These are phyloP conservation scores for Python bivittatus DNA, from an alignment of 2,113 vertebrate species.

Conservation along the genomic window DNA sequence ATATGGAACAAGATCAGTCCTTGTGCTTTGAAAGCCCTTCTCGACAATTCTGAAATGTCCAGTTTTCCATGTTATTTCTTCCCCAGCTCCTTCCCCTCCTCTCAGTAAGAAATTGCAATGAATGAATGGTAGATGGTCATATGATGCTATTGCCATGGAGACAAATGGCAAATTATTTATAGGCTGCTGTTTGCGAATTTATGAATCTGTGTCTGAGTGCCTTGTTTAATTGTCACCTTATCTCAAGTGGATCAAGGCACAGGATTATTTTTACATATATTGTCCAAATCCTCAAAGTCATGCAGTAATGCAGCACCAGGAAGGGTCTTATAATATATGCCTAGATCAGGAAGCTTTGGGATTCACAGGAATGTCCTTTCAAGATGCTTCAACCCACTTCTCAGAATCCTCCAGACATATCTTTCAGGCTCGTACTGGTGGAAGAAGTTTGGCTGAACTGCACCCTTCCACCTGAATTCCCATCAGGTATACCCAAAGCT, in stretches of 20 bases:
- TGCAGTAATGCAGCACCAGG: constrained; percentile 44
- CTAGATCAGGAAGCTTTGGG: constrained; percentile 43
- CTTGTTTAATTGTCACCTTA: constrained; percentile 41
- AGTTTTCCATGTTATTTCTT: constrained; percentile 17
- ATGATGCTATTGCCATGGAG: constrained; percentile 73
- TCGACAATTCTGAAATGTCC: constrained; percentile 12
- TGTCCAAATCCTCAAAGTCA: constrained; percentile 53
- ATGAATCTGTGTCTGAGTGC: constrained; percentile 68
- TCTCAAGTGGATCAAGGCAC: constrained; percentile 24
- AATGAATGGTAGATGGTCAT: constrained; percentile 70
- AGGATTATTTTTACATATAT: constrained; percentile 54
- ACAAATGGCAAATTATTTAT: constrained; percentile 80
- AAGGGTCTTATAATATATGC: constrained; percentile 23
- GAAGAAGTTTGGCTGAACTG: not conserved
- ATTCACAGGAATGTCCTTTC: not conserved
- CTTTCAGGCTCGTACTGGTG: fast-evolving
- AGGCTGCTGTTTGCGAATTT: constrained; percentile 74
- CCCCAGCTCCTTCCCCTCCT: not conserved
- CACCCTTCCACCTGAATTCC: not conserved
- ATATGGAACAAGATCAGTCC: constrained; percentile 18
- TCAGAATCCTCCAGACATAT: not conserved
- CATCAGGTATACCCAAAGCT: not conserved
- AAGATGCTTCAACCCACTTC: not conserved
- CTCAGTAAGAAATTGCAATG: constrained; percentile 46
- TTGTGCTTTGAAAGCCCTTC: constrained; percentile 22